These are phyloP conservation scores for Lepidochitona cinerea DNA, from an alignment of 2,888 invertebrate genomes.

Conservation along the genomic window DNA sequence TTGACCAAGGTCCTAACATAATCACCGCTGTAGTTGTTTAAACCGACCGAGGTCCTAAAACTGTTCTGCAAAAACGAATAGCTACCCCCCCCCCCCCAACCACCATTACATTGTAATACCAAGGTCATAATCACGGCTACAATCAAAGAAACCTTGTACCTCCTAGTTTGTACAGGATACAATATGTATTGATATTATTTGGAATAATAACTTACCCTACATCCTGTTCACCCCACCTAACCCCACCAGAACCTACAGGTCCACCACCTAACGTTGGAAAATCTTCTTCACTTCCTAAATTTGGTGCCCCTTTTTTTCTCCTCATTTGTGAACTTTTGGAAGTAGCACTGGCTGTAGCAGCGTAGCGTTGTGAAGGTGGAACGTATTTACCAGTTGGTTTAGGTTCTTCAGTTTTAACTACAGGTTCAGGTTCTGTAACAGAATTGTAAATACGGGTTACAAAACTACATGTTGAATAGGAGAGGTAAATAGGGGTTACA, in stretches of 20 bases:
- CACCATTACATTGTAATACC: too few relatives aligned
- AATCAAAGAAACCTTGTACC: too few relatives aligned
- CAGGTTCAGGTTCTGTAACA: constrained; percentile 20
- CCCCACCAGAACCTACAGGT: neutral
- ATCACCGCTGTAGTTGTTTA: too few relatives aligned
- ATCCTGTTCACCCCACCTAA: neutral
- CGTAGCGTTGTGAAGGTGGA: constrained; percentile 48
- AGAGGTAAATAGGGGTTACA: too few relatives aligned
- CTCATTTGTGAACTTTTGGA: constrained; percentile 20
- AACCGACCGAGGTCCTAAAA: too few relatives aligned
- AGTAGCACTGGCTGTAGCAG: constrained; percentile 21
- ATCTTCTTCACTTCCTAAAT: constrained; percentile 62
- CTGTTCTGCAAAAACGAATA: too few relatives aligned
- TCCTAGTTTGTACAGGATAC: too few relatives aligned
- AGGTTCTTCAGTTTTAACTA: constrained; percentile 20
- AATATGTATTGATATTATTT: neutral
- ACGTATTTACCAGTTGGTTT: constrained; percentile 52
- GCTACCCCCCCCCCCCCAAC: too few relatives aligned
- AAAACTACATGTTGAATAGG: too few relatives aligned
- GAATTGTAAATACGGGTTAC: neutral
- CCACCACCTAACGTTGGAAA: constrained; percentile 62
- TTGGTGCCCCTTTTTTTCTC: constrained; percentile 57
- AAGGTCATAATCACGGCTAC: too few relatives aligned
- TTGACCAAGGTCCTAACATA: too few relatives aligned
- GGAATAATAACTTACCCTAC: neutral